Conservation (phyloP, 2,797 vertebrate genomes). For the Sciaenops ocellatus region DNA sequence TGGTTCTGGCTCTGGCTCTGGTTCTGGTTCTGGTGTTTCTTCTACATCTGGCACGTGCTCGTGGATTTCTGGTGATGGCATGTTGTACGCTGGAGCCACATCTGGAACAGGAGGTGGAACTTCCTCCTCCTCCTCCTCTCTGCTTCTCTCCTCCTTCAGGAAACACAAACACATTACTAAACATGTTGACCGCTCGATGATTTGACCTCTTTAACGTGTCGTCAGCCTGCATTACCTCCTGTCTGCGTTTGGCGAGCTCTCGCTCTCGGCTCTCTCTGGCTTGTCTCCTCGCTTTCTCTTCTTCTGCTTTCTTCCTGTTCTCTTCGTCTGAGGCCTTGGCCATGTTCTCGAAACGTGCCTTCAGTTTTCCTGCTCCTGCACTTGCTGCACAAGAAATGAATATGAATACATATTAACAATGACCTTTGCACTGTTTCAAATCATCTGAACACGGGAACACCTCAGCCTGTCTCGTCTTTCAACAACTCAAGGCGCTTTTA, state of each 20-base stretch:
- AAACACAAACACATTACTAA: neutral
- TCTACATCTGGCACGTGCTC: conserved; percentile 50
- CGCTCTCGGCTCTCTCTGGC: conserved; percentile 84
- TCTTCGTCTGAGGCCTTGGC: conserved; percentile 89
- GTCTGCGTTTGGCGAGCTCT: conserved; percentile 72
- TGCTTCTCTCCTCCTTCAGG: conserved; percentile 66
- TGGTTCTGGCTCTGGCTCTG: neutral
- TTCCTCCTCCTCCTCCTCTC: conserved; percentile 65
- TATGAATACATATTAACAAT: neutral
- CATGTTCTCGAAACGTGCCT: conserved; percentile 92
- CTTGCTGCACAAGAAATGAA: conserved; percentile 76
- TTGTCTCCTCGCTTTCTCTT: conserved; percentile 83
- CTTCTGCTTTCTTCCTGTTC: conserved; percentile 86
- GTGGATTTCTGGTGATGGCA: conserved; percentile 42
- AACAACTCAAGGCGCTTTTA: too few species aligned
- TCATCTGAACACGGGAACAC: neutral
- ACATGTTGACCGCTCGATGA: fast-evolving
- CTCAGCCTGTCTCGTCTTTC: neutral
- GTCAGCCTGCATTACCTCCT: conserved; percentile 69
- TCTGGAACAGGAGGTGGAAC: conserved; percentile 59
- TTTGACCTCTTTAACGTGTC: neutral
- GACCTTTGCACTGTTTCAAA: neutral
- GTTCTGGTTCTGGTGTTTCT: conserved; percentile 35
- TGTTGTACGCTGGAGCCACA: conserved; percentile 16
- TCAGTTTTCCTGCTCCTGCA: conserved; percentile 89